phyloP scores from a whole-genome alignment of 2,888 invertebrate species.

The Agonum fuliginosum region DNA sequence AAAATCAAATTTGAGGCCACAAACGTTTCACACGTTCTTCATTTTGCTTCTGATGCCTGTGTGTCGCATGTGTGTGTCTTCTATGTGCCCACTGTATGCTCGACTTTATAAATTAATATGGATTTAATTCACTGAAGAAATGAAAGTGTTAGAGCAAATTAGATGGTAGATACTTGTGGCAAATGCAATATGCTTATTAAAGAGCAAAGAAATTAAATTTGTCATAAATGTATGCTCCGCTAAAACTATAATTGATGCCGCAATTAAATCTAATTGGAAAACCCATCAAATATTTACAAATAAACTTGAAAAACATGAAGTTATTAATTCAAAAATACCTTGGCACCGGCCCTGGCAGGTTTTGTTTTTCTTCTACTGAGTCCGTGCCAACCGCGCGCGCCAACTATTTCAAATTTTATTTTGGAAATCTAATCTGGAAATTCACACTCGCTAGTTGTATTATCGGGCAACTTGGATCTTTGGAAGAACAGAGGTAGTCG shows the following conservation, averaged over 20 bases:
- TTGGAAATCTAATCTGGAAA: conserved; percentile 50
- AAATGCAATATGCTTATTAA: too few species aligned
- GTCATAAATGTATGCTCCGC: too few species aligned
- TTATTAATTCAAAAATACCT: conserved; percentile 49
- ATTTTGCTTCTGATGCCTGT: too few species aligned
- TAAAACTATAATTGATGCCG: neutral
- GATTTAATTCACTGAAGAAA: too few species aligned
- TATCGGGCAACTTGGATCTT: neutral
- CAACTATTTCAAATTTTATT: conserved; percentile 52
- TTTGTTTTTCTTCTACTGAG: conserved; percentile 42
- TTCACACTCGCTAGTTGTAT: conserved; percentile 38
- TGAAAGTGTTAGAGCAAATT: too few species aligned
- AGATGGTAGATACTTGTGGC: too few species aligned
- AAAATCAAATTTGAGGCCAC: too few species aligned
- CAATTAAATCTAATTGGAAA: neutral
- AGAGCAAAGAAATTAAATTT: too few species aligned
- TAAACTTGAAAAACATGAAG: conserved; percentile 1
- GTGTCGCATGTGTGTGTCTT: too few species aligned
- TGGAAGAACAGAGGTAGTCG: neutral
- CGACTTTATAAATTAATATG: too few species aligned
- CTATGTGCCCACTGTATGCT: too few species aligned
- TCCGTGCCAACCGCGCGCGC: conserved; percentile 42
- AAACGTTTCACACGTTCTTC: too few species aligned
- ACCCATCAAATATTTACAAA: neutral
- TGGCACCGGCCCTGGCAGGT: conserved; percentile 15